Conservation (phyloP, 2,113 vertebrate species). For the Hystrix brachyura region DNA sequence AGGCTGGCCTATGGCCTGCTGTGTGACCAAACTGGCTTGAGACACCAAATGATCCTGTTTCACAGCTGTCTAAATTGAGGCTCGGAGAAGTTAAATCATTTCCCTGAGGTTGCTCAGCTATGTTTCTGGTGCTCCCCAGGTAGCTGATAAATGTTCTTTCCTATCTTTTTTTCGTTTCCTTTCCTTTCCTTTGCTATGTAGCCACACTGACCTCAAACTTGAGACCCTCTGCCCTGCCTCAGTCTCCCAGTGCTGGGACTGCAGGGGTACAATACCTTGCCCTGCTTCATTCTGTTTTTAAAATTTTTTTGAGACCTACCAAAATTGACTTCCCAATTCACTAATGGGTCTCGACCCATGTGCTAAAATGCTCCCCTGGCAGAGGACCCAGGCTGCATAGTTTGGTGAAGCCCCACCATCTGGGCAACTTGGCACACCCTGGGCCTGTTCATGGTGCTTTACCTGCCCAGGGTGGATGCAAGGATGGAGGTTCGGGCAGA, state of each 20-base stretch:
- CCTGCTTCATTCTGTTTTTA: background rate
- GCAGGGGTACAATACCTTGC: background rate
- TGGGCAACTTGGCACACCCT: background rate
- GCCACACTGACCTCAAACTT: background rate
- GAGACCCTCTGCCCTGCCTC: background rate
- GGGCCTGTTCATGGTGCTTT: background rate
- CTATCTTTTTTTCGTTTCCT: background rate
- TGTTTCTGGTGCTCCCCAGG: background rate
- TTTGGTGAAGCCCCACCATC: background rate
- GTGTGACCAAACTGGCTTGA: background rate
- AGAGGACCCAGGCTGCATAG: background rate
- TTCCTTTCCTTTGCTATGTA: background rate
- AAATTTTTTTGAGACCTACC: background rate
- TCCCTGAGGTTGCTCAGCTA: background rate
- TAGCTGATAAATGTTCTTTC: background rate
- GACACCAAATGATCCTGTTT: background rate
- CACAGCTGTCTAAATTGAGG: background rate
- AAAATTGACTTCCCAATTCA: background rate
- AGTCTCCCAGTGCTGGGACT: background rate
- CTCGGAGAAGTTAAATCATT: background rate
- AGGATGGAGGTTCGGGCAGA: background rate
- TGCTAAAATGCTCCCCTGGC: background rate
- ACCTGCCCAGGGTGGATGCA: background rate
- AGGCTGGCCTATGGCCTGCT: accelerated
- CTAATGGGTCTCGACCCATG: background rate